Base-by-base conservation (phyloP, 2,888 invertebrate species). In the Orchestes rusci region DNA sequence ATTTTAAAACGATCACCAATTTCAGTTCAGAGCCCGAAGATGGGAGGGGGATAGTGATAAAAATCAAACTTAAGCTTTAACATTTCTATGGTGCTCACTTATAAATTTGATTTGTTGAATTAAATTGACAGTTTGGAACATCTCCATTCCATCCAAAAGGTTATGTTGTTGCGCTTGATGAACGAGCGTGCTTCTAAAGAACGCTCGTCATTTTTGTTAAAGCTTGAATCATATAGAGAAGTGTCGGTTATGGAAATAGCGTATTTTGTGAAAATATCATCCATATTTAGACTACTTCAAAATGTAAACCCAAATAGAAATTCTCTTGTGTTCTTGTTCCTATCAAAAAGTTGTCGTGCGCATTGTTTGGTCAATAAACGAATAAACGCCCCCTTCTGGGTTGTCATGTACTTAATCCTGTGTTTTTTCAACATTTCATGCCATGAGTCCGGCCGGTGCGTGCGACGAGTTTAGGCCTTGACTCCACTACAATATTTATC, bases 71-170 rank as follows among this genome's bases (percentile, higher is more conserved):
- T 13, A 47, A 42, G 43, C 42, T 43, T 47, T 47, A 43, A 38
- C 34, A 29, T 29, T 40, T 42, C 23, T 18, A 39, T 35, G 42
- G 47, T 42, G 42, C 47, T 43, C 39, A 32, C 15, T 39, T 36
- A 16, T 34, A n/a, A 39, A 45, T 45, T 45, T 45, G 36, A 45
- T 39, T 46, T 33, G 32, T 46, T 46, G 46, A 46, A 36, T 45
- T 40, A 17, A 30, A 36, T n/a, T n/a, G 23, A 7, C 23, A 23
- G 23, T 23, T 23, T 23, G 23, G 23, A 5, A 23, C 23, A 7
- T 23, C 10, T n/a, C n/a, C n/a, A n/a, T n/a, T n/a, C n/a, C n/a
- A n/a, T n/a, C n/a, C n/a, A n/a, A n/a, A n/a, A n/a, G n/a, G n/a
- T n/a, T n/a, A n/a, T n/a, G n/a, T n/a, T n/a, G n/a, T n/a, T n/a